Evolutionary conservation across 2,113 vertebrate genomes (phyloP), one percentile per base, ranked within the genome.

Genomic region (Crotalus viridis): DNA sequence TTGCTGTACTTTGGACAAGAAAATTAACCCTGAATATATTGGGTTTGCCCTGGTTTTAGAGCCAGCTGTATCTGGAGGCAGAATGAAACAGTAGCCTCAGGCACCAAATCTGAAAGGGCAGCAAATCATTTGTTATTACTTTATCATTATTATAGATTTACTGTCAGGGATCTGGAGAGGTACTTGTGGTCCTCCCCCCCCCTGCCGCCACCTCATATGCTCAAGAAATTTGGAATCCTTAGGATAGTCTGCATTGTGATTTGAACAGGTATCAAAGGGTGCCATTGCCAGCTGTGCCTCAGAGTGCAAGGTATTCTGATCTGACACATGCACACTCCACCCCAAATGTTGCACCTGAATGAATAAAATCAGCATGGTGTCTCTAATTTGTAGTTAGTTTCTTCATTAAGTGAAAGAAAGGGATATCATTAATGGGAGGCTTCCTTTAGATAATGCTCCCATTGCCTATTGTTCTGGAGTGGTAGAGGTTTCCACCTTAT

Each of bases 1-100:
- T 91, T 94, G 91, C 92, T 89, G 39, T 94, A 55, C 85, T 61
- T 85, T 85, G 81, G 91, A 95, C 95, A 90, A 94, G 69, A 90
- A 94, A 55, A 61, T 87, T 95, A 94, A 95, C 88, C 91, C 91
- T 59, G 61, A 57, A 57, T 55, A 92, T 85, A 61, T 33, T 3
- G 33, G 21, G 1, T 43, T 39, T 81, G 33, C 33, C 74, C 17
- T 81, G 74, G 74, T 81, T 81, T 81, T 81, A 81, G 33, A 81
- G 74, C 74, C 74, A 43, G 33, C 33, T 21, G 17, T 43, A 81
- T 81, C 74, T 81, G 33, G 33, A 81, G 33, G 33, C 74, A 81
- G 74, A 81, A 43, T 43, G 74, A 81, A 81, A 81, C 74, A 43
- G 74, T 43, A 81, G 74, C 74, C 33, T 81, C 74, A 81, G 33